These are phyloP conservation scores for Heteromurus nitidus DNA, from an alignment of 2,888 invertebrate species.

Conservation along the genomic window DNA sequence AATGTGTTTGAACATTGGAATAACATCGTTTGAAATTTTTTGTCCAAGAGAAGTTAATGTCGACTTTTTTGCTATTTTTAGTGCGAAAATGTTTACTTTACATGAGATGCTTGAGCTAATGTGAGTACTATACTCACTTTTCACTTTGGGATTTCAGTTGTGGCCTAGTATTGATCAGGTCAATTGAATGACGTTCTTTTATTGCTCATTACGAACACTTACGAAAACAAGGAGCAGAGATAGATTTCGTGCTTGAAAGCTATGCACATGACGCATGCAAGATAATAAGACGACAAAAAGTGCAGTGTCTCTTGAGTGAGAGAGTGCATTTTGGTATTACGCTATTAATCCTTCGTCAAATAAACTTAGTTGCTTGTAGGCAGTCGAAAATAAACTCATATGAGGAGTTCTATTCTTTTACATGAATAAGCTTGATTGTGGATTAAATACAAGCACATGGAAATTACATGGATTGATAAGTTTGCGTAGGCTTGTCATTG, in stretches of 20 bases:
- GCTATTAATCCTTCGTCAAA: too few relatives aligned
- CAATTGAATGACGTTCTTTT: conserved; percentile 36
- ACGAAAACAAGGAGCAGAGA: neutral
- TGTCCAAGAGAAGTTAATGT: conserved; percentile 18
- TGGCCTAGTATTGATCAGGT: conserved; percentile 17
- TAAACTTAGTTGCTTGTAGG: too few relatives aligned
- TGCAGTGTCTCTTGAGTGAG: neutral
- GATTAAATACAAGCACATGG: too few relatives aligned
- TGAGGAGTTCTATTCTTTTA: too few relatives aligned
- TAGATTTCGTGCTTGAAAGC: too few relatives aligned
- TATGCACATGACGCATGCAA: too few relatives aligned
- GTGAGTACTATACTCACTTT: neutral
- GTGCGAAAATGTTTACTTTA: conserved; percentile 36
- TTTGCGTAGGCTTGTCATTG: too few relatives aligned
- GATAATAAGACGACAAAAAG: neutral
- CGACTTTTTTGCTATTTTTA: conserved; percentile 33
- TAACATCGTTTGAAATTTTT: conserved; percentile 42
- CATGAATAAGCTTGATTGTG: too few relatives aligned
- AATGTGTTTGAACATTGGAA: conserved; percentile 41
- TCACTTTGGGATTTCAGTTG: neutral
- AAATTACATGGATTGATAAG: too few relatives aligned
- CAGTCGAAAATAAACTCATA: too few relatives aligned
- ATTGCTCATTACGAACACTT: conserved; percentile 37
- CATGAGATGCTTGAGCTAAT: neutral
- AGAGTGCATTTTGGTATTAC: too few relatives aligned